Percentiles rank a stretch among this genome's conserved stretches.
phyloP scores from a whole-genome alignment of 2,113 vertebrate species.

The Hydrochoerus hydrochaeris region DNA sequence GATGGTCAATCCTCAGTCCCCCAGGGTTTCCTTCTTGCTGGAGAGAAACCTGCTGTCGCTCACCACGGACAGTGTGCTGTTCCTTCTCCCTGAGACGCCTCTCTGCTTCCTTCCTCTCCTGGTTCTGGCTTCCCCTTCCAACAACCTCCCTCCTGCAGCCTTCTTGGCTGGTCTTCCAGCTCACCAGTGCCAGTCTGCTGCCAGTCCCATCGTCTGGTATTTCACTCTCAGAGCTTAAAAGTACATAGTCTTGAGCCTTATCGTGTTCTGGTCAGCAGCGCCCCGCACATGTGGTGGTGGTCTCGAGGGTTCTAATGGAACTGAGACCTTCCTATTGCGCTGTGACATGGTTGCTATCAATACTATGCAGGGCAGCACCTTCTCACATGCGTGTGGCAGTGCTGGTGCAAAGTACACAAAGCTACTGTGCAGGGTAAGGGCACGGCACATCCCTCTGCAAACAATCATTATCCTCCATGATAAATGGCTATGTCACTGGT shows the following conservation, averaged over 20 bases:
- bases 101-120: background rate
- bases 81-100: background rate
- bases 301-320: background rate
- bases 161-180: background rate
- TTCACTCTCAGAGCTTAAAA: background rate
- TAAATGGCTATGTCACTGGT: background rate
- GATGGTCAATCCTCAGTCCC: background rate
- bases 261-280: too few species aligned
- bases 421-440: background rate
- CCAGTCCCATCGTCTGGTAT: background rate
- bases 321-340: background rate
- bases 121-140: too few species aligned
- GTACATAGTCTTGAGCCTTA: background rate
- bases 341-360: background rate
- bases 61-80: too few species aligned
- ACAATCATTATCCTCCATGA: rapidly evolving
- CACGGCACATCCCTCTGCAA: background rate
- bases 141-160: background rate
- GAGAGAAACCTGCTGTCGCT: background rate
- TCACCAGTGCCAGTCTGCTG: background rate
- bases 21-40: background rate
- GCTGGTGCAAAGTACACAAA: too few species aligned
- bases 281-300: rapidly evolving
- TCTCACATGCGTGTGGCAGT: background rate
- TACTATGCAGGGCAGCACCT: background rate